A percentile compares a stretch with the other conserved stretches of the same genome.
phyloP scores from a whole-genome alignment of 2,888 invertebrate species.

The Pseudococcus longispinus region DNA sequence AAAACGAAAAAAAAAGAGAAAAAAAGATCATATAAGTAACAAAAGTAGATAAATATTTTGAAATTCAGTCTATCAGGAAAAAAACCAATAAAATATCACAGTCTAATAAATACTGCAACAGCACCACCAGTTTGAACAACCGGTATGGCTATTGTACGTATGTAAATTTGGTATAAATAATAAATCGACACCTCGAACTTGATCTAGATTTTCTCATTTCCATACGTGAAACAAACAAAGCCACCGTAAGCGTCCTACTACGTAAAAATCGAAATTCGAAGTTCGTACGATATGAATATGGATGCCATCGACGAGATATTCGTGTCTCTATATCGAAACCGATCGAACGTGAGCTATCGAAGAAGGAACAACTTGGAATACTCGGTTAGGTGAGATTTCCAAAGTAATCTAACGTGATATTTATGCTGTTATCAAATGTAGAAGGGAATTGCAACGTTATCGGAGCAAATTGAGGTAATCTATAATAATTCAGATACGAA shows the following conservation, averaged over 20 bases:
- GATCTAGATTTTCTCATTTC: background rate
- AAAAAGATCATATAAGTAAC: slow-evolving; percentile 42
- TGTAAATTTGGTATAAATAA: background rate
- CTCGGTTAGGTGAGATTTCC: background rate
- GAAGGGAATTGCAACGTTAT: too few relatives aligned
- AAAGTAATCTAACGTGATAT: background rate
- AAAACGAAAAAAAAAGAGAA: slow-evolving; percentile 37
- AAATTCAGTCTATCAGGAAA: slow-evolving; percentile 43
- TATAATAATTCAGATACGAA: too few relatives aligned
- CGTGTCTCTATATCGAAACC: background rate
- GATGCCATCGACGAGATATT: background rate
- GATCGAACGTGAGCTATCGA: background rate
- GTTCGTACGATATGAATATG: background rate
- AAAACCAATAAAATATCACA: slow-evolving; percentile 48
- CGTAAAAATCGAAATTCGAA: background rate
- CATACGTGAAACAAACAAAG: background rate
- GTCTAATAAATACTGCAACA: slow-evolving; percentile 13
- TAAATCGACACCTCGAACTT: background rate
- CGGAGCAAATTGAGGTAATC: too few relatives aligned
- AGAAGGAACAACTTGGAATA: background rate
- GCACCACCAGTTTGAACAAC: background rate
- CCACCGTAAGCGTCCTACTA: slow-evolving; percentile 27
- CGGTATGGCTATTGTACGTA: background rate
- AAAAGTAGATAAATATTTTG: slow-evolving; percentile 37
- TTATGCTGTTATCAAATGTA: too few relatives aligned